phyloP scores from a whole-genome alignment of 2,888 invertebrate genomes.

The Melieria crassipennis region DNA sequence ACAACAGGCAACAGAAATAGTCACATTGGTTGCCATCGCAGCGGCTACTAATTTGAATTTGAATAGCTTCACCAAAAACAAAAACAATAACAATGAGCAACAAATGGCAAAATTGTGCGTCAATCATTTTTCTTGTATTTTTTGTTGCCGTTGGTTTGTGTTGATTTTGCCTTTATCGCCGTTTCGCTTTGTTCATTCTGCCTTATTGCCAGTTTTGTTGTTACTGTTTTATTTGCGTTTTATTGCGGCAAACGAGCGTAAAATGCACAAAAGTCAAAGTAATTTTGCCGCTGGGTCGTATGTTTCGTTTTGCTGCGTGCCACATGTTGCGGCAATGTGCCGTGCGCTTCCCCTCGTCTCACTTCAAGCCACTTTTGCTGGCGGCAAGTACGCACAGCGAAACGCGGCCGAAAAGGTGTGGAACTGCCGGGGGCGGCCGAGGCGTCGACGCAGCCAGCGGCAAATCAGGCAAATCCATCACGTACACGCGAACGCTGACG shows the following conservation, averaged over 20 bases:
- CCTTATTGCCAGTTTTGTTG: background rate
- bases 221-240: background rate
- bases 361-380: too few species aligned
- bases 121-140: conserved; percentile 2
- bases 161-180: too few species aligned
- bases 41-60: conserved; percentile 16
- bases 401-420: too few species aligned
- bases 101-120: conserved; percentile 4
- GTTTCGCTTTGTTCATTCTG: background rate
- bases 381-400: too few species aligned
- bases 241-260: background rate
- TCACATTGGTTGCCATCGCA: background rate
- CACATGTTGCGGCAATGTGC: too few species aligned
- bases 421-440: too few species aligned
- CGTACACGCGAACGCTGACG: background rate
- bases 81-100: background rate
- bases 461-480: background rate
- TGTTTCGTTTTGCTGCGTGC: too few species aligned
- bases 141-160: background rate
- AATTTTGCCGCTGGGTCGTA: too few species aligned
- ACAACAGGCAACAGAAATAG: background rate
- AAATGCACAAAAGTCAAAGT: background rate
- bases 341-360: too few species aligned
- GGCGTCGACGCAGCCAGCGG: too few species aligned
- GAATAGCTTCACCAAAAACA: background rate